These are phyloP conservation scores for Leptinotarsa rubiginosa DNA, from an alignment of 2,888 invertebrate species.

Conservation along the genomic window DNA sequence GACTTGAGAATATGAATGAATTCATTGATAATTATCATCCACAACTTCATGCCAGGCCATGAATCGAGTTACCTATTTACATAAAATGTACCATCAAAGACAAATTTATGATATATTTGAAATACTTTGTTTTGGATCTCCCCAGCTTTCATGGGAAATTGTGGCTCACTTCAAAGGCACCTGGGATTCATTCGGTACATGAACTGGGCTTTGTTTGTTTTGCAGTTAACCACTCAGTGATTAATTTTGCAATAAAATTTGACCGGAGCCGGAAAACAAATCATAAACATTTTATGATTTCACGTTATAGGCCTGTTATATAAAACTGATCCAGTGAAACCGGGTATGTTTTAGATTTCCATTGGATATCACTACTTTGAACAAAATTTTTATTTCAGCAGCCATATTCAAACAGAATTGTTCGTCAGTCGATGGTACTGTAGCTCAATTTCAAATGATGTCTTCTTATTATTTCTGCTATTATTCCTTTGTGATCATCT, in stretches of 20 bases:
- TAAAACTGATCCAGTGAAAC: too few relatives aligned
- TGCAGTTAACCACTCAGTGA: not conserved
- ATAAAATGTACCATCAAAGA: not conserved
- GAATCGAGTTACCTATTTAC: not conserved
- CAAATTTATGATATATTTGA: not conserved
- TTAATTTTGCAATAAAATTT: not conserved
- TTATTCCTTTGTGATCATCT: too few relatives aligned
- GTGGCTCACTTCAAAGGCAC: conserved; percentile 7
- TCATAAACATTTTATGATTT: not conserved
- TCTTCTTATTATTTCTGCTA: too few relatives aligned
- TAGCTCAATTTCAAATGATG: too few relatives aligned
- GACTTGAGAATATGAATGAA: not conserved
- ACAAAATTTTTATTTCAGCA: too few relatives aligned
- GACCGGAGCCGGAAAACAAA: not conserved
- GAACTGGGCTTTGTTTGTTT: not conserved
- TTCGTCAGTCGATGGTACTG: too few relatives aligned
- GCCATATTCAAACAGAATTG: too few relatives aligned
- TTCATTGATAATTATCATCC: not conserved
- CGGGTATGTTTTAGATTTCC: too few relatives aligned
- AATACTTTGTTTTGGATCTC: not conserved
- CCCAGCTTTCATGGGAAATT: not conserved
- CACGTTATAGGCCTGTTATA: not conserved
- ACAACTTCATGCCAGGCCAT: not conserved
- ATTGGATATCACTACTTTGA: too few relatives aligned
- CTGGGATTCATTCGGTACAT: not conserved